A percentile compares a stretch with the other conserved stretches of the same genome.
phyloP scores from a whole-genome alignment of 2,888 invertebrate species.

The Torymus texanus region DNA sequence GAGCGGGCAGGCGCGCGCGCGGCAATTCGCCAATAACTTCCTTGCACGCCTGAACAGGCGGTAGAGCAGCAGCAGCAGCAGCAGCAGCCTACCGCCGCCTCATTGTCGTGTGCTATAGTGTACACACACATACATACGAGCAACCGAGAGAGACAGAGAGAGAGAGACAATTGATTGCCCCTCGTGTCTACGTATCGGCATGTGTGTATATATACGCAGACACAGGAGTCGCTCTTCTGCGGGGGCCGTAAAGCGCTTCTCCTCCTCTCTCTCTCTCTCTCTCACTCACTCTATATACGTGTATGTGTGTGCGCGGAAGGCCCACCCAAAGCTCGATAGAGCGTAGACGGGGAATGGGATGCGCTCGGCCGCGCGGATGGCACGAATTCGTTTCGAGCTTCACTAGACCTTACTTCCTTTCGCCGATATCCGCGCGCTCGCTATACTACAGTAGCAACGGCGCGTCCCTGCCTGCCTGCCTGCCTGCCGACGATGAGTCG shows the following conservation, averaged over 20 bases:
- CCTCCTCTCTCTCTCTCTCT: too few relatives aligned
- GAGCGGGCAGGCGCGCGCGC: too few relatives aligned
- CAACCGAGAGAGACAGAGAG: neutral
- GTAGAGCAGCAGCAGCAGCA: slow-evolving; percentile 6
- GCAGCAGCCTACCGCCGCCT: slow-evolving; percentile 3
- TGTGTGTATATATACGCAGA: slow-evolving; percentile 45
- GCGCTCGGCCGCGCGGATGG: slow-evolving; percentile 62
- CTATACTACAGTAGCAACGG: too few relatives aligned
- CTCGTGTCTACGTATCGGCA: slow-evolving; percentile 28
- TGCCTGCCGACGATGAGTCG: neutral
- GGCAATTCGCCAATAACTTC: slow-evolving; percentile 45
- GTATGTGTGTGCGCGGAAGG: slow-evolving; percentile 56
- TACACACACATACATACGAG: neutral
- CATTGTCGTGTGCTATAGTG: slow-evolving; percentile 13
- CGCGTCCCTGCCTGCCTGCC: too few relatives aligned
- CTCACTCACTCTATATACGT: too few relatives aligned
- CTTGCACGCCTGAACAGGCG: slow-evolving; percentile 43
- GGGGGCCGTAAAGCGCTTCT: slow-evolving; percentile 59
- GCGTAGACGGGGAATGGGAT: slow-evolving; percentile 61
- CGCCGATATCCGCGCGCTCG: slow-evolving; percentile 5
- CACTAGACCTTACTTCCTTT: slow-evolving; percentile 65
- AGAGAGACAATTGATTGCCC: slow-evolving; percentile 3
- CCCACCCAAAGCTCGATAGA: slow-evolving; percentile 69
- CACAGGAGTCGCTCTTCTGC: neutral
- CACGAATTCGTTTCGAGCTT: slow-evolving; percentile 65